Evolutionary conservation across 1,140 invertebrate genomes (phyloP), one percentile per base, ranked within the genome.

Genomic region (Asbolus verrucosus): DNA sequence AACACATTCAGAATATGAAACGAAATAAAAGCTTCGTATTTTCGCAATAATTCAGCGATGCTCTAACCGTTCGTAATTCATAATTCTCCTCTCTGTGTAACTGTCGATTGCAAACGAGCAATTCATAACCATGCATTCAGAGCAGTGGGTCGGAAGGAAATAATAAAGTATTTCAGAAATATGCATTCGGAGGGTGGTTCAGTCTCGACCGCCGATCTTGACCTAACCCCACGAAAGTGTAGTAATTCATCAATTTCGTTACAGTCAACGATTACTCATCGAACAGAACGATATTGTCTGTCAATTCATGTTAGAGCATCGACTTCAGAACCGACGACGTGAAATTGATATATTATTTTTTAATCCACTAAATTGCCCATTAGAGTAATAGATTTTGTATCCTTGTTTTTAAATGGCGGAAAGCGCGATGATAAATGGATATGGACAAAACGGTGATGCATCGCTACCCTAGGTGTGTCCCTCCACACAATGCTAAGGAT

Each of bases 261-360:
- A n/a, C n/a, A n/a, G n/a, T 54, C 21, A 14, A 30, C 9, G 21
- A 54, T 54, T 54, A 54, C 19, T 54, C 46, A 54, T 54, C 46
- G 19, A 27, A 19, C 19, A 54, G 19, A 27, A 19, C 19, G 27
- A 31, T 14, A 21, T 50, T 50, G 43, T 3, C 24, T 27, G n/a
- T 41, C 39, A 15, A 46, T 46, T 46, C 11, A 9, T n/a, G n/a
- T n/a, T n/a, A n/a, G n/a, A n/a, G n/a, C n/a, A n/a, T n/a, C n/a
- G n/a, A n/a, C n/a, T n/a, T n/a, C n/a, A n/a, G n/a, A n/a, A n/a
- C 18, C 46, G 46, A 54, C 27, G 46, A 24, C 46, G 11, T 54
- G 46, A 54, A 54, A 54, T 13, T 54, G 46, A 54, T 54, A 54
- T 63, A 63, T 63, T 63, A 63, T 63, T 63, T 63, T 63, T 63